phyloP scores from a whole-genome alignment of 2,797 vertebrate genomes.

The Crypturellus tataupa region DNA sequence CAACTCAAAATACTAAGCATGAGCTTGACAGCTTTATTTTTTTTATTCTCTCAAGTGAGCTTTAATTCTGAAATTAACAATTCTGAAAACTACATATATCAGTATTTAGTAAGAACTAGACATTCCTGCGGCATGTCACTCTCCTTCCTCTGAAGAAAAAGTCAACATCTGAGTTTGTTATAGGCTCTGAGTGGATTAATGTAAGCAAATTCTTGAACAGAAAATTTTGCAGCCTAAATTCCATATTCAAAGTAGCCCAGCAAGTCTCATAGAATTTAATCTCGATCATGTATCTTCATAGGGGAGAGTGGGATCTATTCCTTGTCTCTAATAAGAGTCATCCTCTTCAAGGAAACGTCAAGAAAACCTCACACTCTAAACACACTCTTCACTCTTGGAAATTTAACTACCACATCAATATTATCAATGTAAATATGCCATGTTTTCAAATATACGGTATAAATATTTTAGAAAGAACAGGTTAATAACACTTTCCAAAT shows the following conservation, averaged over 20 bases:
- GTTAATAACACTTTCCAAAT: neutral
- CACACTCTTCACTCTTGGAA: neutral
- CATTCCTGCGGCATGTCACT: neutral
- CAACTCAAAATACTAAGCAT: neutral
- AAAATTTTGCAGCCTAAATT: slow-evolving; percentile 28
- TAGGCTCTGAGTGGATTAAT: slow-evolving; percentile 19
- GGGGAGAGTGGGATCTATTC: neutral
- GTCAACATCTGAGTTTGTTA: slow-evolving; percentile 29
- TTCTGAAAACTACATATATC: slow-evolving; percentile 3
- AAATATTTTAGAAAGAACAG: neutral
- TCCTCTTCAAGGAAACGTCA: neutral
- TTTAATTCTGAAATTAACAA: neutral
- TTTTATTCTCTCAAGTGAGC: neutral
- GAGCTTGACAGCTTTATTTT: neutral
- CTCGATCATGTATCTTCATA: neutral
- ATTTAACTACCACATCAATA: neutral
- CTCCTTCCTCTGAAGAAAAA: slow-evolving; percentile 47
- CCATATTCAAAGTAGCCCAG: neutral
- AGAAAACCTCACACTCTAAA: neutral
- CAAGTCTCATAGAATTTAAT: neutral
- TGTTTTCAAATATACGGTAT: neutral
- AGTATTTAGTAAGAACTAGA: slow-evolving; percentile 9
- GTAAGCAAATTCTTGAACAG: slow-evolving; percentile 40
- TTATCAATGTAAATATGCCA: neutral
- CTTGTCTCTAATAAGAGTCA: neutral